These are phyloP conservation scores for Marmota monax DNA, from an alignment of 2,113 vertebrate genomes.

Conservation along the genomic window DNA sequence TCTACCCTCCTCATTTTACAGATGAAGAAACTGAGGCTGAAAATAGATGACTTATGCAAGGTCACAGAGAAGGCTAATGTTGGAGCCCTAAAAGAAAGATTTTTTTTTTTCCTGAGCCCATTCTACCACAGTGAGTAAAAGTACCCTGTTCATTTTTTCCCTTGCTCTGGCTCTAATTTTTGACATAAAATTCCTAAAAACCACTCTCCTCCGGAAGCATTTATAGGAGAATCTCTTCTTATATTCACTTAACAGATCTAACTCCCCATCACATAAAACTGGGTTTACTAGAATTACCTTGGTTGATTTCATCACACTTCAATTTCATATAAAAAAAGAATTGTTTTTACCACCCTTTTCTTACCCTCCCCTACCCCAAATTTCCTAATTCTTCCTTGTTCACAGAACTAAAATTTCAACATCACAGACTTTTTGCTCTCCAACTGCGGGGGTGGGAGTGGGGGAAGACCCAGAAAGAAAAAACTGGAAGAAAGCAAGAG, in stretches of 20 bases:
- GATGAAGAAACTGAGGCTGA: conserved; percentile 20
- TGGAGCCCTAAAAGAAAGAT: background rate
- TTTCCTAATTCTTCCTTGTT: conserved; percentile 63
- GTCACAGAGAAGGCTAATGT: conserved; percentile 22
- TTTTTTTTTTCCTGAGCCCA: background rate
- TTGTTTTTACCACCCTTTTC: background rate
- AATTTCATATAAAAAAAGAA: conserved; percentile 7
- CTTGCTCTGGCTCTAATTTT: conserved; percentile 15
- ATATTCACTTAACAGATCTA: background rate
- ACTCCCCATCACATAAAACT: background rate
- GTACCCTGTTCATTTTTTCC: background rate
- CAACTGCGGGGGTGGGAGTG: background rate
- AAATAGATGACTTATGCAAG: conserved; percentile 38
- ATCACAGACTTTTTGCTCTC: background rate
- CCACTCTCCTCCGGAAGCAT: conserved; percentile 3
- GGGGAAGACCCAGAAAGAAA: background rate
- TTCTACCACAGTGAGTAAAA: background rate
- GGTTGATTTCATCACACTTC: conserved; percentile 43
- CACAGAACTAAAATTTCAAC: conserved; percentile 62
- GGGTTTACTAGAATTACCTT: conserved; percentile 6
- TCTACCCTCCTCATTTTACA: conserved; percentile 39
- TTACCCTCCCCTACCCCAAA: background rate
- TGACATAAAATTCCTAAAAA: conserved; percentile 42
- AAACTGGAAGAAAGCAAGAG: background rate
- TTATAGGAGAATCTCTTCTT: conserved; percentile 39